A percentile compares a stretch with the other conserved stretches of the same genome.
These are phyloP conservation scores for Paralichthys olivaceus DNA, from an alignment of 2,113 vertebrate species.

Conservation along the genomic window DNA sequence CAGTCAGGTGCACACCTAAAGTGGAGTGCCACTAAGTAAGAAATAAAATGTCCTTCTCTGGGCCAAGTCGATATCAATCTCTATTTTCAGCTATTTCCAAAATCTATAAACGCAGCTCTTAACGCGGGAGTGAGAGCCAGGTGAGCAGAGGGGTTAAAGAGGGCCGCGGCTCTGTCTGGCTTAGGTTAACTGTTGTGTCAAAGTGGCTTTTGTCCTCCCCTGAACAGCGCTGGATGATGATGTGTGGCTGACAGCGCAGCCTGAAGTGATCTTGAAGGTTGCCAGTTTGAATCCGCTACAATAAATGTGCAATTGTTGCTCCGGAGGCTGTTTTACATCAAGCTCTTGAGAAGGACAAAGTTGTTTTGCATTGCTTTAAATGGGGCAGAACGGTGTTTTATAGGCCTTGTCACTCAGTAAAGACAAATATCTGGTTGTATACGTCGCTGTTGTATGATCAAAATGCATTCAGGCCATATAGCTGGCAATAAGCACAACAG, in stretches of 20 bases:
- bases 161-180: constrained; percentile 17
- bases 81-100: constrained; percentile 54
- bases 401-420: constrained; percentile 36
- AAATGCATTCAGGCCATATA: constrained; percentile 46
- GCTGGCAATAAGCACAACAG: constrained; percentile 55
- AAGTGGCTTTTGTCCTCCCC: constrained; percentile 50
- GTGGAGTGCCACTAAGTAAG: constrained; percentile 27
- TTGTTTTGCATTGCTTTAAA: constrained; percentile 14
- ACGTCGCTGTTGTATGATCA: constrained; percentile 49
- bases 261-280: constrained; percentile 35
- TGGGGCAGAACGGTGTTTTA: constrained; percentile 18
- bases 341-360: constrained; percentile 10
- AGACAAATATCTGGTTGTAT: constrained; percentile 41
- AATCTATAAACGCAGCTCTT: constrained; percentile 64
- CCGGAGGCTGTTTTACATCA: constrained; percentile 7
- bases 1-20: background rate
- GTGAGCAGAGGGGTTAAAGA: constrained; percentile 48
- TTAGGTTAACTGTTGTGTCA: constrained; percentile 59
- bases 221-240: background rate
- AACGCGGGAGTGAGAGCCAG: constrained; percentile 28
- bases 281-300: constrained; percentile 36
- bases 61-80: constrained; percentile 59
- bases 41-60: constrained; percentile 49
- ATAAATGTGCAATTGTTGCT: background rate
- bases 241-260: background rate